phyloP scores from a whole-genome alignment of 2,113 vertebrate genomes.

The Sardina pilchardus region DNA sequence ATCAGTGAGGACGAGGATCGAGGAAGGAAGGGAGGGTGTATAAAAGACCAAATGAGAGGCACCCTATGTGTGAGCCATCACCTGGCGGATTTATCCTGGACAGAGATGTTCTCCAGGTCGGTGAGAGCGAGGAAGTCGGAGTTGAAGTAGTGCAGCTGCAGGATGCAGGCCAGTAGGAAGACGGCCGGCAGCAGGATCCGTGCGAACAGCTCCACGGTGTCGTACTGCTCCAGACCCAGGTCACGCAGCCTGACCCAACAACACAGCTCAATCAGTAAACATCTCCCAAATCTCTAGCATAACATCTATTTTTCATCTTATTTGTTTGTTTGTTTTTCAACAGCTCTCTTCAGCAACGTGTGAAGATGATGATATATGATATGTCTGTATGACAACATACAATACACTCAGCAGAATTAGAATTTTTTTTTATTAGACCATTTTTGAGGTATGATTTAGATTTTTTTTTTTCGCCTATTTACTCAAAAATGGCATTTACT shows the following conservation, averaged over 20 bases:
- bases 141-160: conserved; percentile 77
- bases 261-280: neutral
- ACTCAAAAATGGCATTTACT: neutral
- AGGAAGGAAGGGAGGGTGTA: too few species aligned
- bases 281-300: neutral
- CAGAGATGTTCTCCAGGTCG: conserved; percentile 64
- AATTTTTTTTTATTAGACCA: too few species aligned
- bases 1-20: too few species aligned
- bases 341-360: too few species aligned
- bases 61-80: too few species aligned
- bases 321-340: neutral
- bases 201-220: conserved; percentile 68
- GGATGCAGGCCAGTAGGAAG: conserved; percentile 75
- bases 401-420: too few species aligned
- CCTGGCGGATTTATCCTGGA: conserved; percentile 56
- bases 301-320: neutral
- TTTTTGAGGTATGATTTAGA: too few species aligned
- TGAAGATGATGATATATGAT: too few species aligned
- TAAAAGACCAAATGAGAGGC: too few species aligned
- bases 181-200: conserved; percentile 70
- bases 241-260: conserved; percentile 64
- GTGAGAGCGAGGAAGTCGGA: conserved; percentile 74
- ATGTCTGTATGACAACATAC: too few species aligned
- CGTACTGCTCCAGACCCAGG: conserved; percentile 71
- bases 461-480: too few species aligned